These are phyloP conservation scores for Helarctos malayanus DNA, from an alignment of 2,797 vertebrate species.

Conservation along the genomic window DNA sequence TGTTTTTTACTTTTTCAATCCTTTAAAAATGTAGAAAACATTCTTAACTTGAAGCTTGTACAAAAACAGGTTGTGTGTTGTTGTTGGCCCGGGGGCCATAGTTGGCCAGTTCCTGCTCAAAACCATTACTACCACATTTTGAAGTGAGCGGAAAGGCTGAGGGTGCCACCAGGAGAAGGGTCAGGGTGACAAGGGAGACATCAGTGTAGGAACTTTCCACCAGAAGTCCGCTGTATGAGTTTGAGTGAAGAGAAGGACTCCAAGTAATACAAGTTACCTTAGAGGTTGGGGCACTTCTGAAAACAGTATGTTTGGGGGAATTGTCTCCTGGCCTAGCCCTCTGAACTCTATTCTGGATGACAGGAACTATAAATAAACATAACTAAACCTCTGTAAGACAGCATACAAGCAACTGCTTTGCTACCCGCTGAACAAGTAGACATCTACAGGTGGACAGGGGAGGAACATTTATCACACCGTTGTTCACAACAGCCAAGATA, in stretches of 20 bases:
- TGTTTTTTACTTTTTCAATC: background rate
- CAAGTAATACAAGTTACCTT: background rate
- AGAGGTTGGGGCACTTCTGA: background rate
- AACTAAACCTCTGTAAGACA: too few species aligned
- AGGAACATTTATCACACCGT: too few species aligned
- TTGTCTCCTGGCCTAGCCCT: background rate
- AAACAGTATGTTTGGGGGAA: background rate
- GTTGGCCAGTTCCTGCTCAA: background rate
- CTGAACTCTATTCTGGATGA: too few species aligned
- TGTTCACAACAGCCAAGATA: too few species aligned
- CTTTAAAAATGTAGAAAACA: conserved; percentile 11
- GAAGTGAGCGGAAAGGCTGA: background rate
- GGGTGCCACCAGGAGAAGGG: background rate
- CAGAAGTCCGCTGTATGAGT: background rate
- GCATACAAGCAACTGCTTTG: too few species aligned
- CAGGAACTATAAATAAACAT: too few species aligned
- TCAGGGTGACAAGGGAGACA: background rate
- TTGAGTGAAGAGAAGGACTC: background rate
- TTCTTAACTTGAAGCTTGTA: background rate
- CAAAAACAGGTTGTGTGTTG: background rate
- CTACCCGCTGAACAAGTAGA: too few species aligned
- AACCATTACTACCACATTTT: background rate
- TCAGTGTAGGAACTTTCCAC: background rate
- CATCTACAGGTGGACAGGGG: too few species aligned
- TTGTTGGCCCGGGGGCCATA: background rate